phyloP scores from a whole-genome alignment of 2,797 vertebrate genomes.

The Neosilurus hyrtlii region DNA sequence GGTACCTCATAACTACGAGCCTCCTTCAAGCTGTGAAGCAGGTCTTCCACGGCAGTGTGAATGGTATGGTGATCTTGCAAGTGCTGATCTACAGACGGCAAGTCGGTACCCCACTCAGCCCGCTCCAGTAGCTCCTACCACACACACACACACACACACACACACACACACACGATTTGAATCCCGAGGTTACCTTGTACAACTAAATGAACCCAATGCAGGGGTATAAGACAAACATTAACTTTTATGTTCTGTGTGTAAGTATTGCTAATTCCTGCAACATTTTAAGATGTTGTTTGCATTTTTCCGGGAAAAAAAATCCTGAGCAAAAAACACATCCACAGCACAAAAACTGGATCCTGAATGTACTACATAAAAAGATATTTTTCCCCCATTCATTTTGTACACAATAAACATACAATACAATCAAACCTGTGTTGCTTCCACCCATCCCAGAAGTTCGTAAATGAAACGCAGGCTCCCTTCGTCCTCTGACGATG shows the following conservation, averaged over 20 bases:
- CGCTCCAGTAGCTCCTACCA: slow-evolving; percentile 85
- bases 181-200: background rate
- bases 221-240: background rate
- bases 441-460: slow-evolving; percentile 96
- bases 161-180: background rate
- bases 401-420: background rate
- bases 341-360: background rate
- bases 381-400: background rate
- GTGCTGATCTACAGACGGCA: slow-evolving; percentile 88
- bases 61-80: slow-evolving; percentile 84
- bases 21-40: slow-evolving; percentile 86
- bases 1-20: slow-evolving; percentile 85
- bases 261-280: background rate
- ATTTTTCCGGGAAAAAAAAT: background rate
- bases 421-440: slow-evolving; percentile 81
- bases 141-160: background rate
- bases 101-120: slow-evolving; percentile 92
- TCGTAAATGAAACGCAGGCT: slow-evolving; percentile 95
- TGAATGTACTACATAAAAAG: background rate
- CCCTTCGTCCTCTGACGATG: slow-evolving; percentile 93
- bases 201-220: background rate
- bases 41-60: slow-evolving; percentile 85
- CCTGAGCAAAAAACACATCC: background rate
- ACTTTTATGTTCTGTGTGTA: background rate
- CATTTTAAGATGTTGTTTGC: background rate